Conservation (phyloP, 2,113 vertebrate genomes). For the Ciconia maguari region DNA sequence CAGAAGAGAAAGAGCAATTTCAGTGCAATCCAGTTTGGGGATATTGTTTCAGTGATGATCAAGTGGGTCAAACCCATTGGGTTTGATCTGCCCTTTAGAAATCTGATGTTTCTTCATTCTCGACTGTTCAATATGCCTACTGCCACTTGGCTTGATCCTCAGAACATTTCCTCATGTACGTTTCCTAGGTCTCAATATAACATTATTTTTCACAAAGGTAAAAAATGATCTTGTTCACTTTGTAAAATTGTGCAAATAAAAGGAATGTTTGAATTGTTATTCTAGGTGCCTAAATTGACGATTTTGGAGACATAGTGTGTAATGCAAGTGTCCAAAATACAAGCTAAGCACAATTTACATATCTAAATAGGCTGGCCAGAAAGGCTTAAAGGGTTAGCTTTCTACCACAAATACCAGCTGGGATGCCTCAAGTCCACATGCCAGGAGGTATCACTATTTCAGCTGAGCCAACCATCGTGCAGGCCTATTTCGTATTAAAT, state of each 20-base stretch:
- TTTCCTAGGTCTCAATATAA: not conserved
- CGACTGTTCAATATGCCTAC: not conserved
- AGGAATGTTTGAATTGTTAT: not conserved
- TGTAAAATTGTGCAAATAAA: not conserved
- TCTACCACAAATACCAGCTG: not conserved
- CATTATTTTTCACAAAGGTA: not conserved
- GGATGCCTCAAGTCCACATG: not conserved
- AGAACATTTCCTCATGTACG: not conserved
- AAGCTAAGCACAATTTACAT: not conserved
- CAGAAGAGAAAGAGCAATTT: not conserved
- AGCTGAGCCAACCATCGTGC: not conserved
- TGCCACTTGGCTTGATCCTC: not conserved
- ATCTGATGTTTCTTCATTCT: not conserved
- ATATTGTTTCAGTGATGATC: not conserved
- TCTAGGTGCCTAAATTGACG: not conserved
- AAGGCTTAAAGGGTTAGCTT: not conserved
- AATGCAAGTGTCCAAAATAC: not conserved
- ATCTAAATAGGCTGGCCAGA: not conserved
- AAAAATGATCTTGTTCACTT: not conserved
- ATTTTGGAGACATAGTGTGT: not conserved
- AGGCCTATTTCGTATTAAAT: not conserved
- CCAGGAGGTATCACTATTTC: not conserved
- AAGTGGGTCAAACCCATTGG: not conserved
- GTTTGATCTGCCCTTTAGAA: not conserved
- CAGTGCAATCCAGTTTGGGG: not conserved